Conservation (phyloP, 2,888 invertebrate genomes). For the Iselma pallidipennis region DNA sequence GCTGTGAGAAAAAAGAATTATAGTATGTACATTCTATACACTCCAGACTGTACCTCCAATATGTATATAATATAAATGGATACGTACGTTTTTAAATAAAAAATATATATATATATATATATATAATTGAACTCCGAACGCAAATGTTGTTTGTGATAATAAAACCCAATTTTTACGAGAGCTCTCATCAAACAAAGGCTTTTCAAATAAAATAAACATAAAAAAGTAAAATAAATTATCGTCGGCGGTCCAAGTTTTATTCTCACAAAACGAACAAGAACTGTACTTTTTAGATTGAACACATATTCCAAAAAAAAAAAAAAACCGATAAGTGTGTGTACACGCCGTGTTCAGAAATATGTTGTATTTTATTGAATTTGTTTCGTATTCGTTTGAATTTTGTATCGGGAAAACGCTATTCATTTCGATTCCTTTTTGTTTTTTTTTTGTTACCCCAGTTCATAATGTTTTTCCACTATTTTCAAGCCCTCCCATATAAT, state of each 20-base stretch:
- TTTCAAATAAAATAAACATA: slow-evolving; percentile 50
- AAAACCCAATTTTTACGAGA: slow-evolving; percentile 56
- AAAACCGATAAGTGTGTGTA: slow-evolving; percentile 39
- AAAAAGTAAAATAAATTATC: slow-evolving; percentile 53
- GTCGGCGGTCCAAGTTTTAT: slow-evolving; percentile 47
- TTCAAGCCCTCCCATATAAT: not conserved
- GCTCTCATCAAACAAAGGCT: slow-evolving; percentile 52
- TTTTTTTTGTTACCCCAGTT: not conserved
- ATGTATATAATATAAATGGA: slow-evolving; percentile 5
- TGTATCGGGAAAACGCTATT: slow-evolving; percentile 36
- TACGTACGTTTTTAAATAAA: slow-evolving; percentile 49
- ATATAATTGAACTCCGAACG: slow-evolving; percentile 54
- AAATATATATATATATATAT: too few species aligned
- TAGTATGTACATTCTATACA: not conserved
- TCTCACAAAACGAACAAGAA: slow-evolving; percentile 49
- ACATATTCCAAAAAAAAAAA: slow-evolving; percentile 4
- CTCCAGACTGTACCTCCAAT: not conserved
- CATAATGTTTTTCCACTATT: not conserved
- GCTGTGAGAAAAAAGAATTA: slow-evolving; percentile 42
- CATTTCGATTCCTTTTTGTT: slow-evolving; percentile 29
- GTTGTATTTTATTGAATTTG: slow-evolving; percentile 45
- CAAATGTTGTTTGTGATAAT: slow-evolving; percentile 57
- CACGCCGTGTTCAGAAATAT: slow-evolving; percentile 35
- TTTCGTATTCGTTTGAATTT: slow-evolving; percentile 38
- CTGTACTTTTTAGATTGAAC: slow-evolving; percentile 42